Conservation (phyloP, 1,140 invertebrate genomes). For the Ostrea edulis region DNA sequence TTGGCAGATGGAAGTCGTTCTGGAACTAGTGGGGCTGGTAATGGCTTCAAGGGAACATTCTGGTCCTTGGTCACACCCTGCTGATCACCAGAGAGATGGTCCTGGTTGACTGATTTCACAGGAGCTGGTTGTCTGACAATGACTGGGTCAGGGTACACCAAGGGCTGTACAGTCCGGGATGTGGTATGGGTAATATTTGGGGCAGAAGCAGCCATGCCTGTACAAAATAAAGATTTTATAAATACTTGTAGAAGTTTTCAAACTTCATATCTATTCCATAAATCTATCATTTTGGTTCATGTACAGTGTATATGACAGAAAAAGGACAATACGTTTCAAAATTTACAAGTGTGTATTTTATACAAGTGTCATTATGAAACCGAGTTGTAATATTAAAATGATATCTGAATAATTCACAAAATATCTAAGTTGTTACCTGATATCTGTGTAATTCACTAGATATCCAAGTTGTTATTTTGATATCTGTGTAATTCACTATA, state of each 20-base stretch:
- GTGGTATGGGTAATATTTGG: neutral
- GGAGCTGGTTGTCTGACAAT: neutral
- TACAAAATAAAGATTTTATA: neutral
- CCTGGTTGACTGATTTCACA: slow-evolving; percentile 3
- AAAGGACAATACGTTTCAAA: too few relatives aligned
- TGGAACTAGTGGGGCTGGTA: slow-evolving; percentile 54
- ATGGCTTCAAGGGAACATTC: slow-evolving; percentile 44
- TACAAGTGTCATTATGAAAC: too few relatives aligned
- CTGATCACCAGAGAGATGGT: slow-evolving; percentile 25
- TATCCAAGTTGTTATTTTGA: too few relatives aligned
- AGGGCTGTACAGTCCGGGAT: neutral
- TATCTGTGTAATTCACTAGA: too few relatives aligned
- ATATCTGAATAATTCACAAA: too few relatives aligned
- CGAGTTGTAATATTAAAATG: too few relatives aligned
- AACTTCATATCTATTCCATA: too few relatives aligned
- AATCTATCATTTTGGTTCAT: too few relatives aligned
- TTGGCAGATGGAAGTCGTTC: slow-evolving; percentile 50
- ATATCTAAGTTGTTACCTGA: too few relatives aligned
- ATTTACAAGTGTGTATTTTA: too few relatives aligned
- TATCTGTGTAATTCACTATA: too few relatives aligned
- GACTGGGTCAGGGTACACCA: slow-evolving; percentile 2
- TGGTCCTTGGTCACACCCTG: neutral
- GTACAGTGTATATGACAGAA: too few relatives aligned
- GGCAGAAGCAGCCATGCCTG: neutral
- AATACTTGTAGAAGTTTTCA: neutral